phyloP scores from a whole-genome alignment of 1,140 invertebrate genomes.

The Apis laboriosa region DNA sequence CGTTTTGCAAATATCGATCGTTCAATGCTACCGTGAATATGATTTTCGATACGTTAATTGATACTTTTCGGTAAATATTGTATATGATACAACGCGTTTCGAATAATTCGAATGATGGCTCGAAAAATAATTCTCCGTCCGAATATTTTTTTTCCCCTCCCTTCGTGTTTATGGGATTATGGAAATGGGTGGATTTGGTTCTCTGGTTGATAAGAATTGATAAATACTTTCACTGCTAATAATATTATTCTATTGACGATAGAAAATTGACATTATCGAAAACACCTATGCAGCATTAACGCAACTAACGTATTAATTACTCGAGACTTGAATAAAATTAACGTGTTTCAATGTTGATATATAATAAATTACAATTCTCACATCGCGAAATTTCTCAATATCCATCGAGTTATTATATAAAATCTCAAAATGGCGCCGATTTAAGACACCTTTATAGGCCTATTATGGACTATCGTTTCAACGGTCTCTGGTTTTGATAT shows the following conservation, averaged over 20 bases:
- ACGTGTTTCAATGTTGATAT: not conserved
- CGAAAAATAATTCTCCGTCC: too few relatives aligned
- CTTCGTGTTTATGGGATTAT: not conserved
- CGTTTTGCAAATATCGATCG: not conserved
- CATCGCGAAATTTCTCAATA: too few relatives aligned
- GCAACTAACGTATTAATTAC: not conserved
- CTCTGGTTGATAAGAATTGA: not conserved
- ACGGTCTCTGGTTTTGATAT: not conserved
- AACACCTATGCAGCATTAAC: not conserved
- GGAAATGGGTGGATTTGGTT: not conserved
- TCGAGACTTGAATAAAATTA: not conserved
- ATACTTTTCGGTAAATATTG: too few relatives aligned
- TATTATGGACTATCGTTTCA: not conserved
- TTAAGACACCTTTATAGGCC: too few relatives aligned
- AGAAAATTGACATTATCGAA: not conserved
- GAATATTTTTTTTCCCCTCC: too few relatives aligned
- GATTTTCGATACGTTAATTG: too few relatives aligned
- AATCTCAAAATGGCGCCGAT: too few relatives aligned
- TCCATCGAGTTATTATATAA: too few relatives aligned
- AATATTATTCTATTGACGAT: not conserved
- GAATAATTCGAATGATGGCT: too few relatives aligned
- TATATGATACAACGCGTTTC: too few relatives aligned
- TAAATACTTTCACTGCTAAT: not conserved
- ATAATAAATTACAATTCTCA: not conserved
- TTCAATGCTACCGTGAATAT: too few relatives aligned